Evolutionary conservation across 2,113 vertebrate genomes (phyloP), one percentile per base, ranked within the genome.

Genomic region (Leiothrix lutea): DNA sequence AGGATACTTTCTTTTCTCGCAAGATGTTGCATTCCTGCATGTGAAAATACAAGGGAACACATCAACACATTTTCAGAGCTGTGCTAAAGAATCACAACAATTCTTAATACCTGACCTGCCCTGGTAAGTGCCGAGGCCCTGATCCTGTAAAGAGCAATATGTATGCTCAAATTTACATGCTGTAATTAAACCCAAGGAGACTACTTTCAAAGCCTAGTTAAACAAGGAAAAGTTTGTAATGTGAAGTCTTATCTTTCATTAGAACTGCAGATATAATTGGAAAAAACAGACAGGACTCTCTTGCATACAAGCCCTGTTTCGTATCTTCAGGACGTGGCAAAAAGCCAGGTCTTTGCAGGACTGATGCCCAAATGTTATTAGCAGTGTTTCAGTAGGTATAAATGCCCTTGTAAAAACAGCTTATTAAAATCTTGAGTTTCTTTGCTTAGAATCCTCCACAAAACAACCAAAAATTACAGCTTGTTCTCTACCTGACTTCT

Each of bases 161-260:
- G 53, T 64, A 64, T 57, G 82, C 90, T 92, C 69, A 88, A 93
- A 95, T 96, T 96, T 96, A 96, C 94, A 95, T 95, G 82, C 88
- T 94, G 50, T 96, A 97, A 95, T 96, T 96, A 97, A 96, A 94
- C 94, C 95, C 93, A 96, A 88, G 71, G 94, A 96, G 95, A 97
- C 92, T 94, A 84, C 75, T 95, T 96, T 93, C 86, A 95, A 94
- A 93, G 94, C 93, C 93, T 90, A 84, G 85, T 97, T 92, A 96
- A 94, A 92, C 88, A 95, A 90, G 88, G 86, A 93, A 88, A 97
- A 96, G 91, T 97, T 97, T 90, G 88, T 91, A 93, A 96, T 88
- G 56, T 80, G 88, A 90, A 94, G 79, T 83, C 92, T 60, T 88
- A 78, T 93, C 86, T 95, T 96, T 97, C 94, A 93, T 94, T 95